Base-by-base conservation (phyloP, 2,888 invertebrate genomes). In the Eulithis prunata region DNA sequence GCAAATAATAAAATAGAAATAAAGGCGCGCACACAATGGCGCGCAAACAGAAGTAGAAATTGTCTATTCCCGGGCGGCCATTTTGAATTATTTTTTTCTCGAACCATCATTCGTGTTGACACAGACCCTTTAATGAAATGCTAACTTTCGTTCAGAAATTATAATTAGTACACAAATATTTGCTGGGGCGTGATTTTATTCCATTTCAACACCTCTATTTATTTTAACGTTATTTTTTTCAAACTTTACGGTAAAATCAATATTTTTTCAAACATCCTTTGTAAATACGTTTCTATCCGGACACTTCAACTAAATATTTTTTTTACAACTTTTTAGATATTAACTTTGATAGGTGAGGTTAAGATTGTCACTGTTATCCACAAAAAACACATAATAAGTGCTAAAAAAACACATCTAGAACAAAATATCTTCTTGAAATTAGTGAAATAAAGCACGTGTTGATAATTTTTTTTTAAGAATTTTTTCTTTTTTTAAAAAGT, bases 141-240 rank as follows among this genome's bases (percentile, higher is more conserved):
- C 81, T 79, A 84, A 84, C 82, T 82, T 78, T 74, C 77, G 73
- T 76, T 79, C 72, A 69, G 75, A 81, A 80, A 82, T 80, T 80
- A 78, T 83, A 84, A 83, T 83, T 82, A 83, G 79, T 76, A 66
- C 36, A 70, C 83, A 81, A 84, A 84, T 83, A 82, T 83, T 83
- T 79, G 78, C 56, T 64, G 59, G 57, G 56, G 68, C 57, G 43
- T 45, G 56, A 56, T 55, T 70, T 68, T 71, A 51, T 68, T 68
- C 57, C 60, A 69, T 76, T 71, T 68, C 72, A 72, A 55, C 69
- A 69, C 72, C 72, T 69, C 43, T 38, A 43, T 56, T 54, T 14
- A 54, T 54, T 54, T n/a, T 53, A 41, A 32, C 13, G n/a, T 36
- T 53, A 7, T 14, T 47, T 47, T 47, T 47, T 14, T 38, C 38